Conservation (phyloP, 2,797 vertebrate species). For the Myotis pilosus region DNA sequence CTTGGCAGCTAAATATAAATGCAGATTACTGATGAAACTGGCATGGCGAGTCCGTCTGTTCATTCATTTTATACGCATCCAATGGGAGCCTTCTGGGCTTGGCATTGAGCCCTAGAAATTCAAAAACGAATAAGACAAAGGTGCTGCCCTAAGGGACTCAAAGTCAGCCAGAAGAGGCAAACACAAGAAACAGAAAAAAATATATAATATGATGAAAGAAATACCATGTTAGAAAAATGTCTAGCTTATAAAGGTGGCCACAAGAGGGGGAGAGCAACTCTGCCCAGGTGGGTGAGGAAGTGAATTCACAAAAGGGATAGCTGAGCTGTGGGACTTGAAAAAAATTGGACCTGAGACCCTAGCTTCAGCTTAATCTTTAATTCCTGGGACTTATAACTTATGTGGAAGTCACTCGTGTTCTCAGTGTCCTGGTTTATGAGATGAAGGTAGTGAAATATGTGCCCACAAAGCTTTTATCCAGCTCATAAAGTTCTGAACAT, state of each 20-base stretch:
- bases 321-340: neutral
- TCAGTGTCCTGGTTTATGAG: neutral
- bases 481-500: neutral
- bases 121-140: neutral
- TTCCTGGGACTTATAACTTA: neutral
- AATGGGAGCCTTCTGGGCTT: neutral
- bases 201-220: neutral
- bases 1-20: neutral
- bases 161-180: neutral
- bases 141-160: neutral
- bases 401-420: neutral
- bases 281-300: neutral
- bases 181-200: neutral
- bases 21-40: neutral
- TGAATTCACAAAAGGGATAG: neutral
- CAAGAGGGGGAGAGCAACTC: neutral
- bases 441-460: neutral
- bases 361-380: neutral
- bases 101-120: neutral
- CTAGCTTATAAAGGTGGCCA: neutral
- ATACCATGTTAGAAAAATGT: neutral
- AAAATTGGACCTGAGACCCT: too few species aligned
- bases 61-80: neutral
- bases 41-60: neutral
- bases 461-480: neutral